Conservation (phyloP, 30 jellyfish, hydroid and myxozoan species). For the Cassiopea andromeda region DNA sequence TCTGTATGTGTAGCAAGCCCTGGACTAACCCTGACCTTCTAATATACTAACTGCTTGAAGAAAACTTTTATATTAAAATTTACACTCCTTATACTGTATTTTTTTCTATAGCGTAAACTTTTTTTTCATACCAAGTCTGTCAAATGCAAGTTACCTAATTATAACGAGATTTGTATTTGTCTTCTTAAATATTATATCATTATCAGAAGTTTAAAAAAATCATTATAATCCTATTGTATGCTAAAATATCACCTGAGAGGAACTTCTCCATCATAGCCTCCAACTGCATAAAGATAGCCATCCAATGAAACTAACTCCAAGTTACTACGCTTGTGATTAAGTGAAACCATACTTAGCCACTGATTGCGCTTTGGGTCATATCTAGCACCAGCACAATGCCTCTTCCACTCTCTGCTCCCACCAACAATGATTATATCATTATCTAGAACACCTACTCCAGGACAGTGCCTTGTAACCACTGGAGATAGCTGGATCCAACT, state of each 20-base stretch:
- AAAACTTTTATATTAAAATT: too few species aligned
- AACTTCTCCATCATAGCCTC: constrained; percentile 95
- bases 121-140: too few species aligned
- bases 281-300: constrained; percentile 91
- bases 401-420: constrained; percentile 95
- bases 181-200: too few species aligned
- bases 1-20: too few species aligned
- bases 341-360: constrained; percentile 69
- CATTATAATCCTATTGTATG: neutral
- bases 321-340: constrained; percentile 90
- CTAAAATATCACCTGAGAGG: constrained; percentile 75
- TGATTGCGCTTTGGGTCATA: constrained; percentile 73
- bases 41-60: too few species aligned
- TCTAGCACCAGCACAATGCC: constrained; percentile 80
- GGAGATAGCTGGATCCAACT: constrained; percentile 80
- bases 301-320: constrained; percentile 78
- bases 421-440: constrained; percentile 82
- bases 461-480: constrained; percentile 93
- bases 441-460: constrained; percentile 86
- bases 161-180: too few species aligned
- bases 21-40: too few species aligned
- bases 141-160: too few species aligned
- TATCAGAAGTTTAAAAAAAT: too few species aligned
- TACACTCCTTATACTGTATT: too few species aligned
- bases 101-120: too few species aligned